phyloP scores from a whole-genome alignment of 2,797 vertebrate genomes.

The Lepidocolaptes lacrymiger region DNA sequence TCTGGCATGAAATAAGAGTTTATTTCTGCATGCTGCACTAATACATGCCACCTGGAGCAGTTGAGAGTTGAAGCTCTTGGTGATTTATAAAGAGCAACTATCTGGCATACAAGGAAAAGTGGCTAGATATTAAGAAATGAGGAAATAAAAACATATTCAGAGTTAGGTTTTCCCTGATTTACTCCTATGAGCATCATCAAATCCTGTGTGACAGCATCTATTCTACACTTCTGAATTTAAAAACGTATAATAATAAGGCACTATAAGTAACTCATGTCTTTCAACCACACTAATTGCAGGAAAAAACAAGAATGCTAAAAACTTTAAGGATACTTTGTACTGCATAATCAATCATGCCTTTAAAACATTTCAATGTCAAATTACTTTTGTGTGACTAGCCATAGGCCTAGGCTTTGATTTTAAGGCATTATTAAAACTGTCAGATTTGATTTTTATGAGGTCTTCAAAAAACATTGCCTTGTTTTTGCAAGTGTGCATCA shows the following conservation, averaged over 20 bases:
- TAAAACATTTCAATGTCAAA: not conserved
- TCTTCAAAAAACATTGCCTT: not conserved
- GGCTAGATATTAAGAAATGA: not conserved
- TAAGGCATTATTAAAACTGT: not conserved
- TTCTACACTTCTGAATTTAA: not conserved
- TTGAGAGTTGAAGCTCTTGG: not conserved
- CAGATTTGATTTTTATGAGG: not conserved
- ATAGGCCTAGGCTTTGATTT: not conserved
- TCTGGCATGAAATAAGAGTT: not conserved
- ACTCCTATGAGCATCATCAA: not conserved
- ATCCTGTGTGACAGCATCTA: not conserved
- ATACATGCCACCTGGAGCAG: not conserved
- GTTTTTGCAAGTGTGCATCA: not conserved
- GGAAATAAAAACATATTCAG: not conserved
- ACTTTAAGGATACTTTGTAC: not conserved
- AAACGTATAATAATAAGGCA: not conserved
- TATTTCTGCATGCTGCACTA: not conserved
- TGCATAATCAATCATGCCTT: not conserved
- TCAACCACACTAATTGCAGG: not conserved
- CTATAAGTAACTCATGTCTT: not conserved
- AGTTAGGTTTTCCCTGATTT: not conserved
- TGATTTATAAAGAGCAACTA: not conserved
- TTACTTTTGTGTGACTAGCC: not conserved
- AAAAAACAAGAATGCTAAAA: not conserved
- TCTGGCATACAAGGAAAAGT: not conserved